Conservation (phyloP, 2,113 vertebrate species). For the Gymnarchus niloticus region DNA sequence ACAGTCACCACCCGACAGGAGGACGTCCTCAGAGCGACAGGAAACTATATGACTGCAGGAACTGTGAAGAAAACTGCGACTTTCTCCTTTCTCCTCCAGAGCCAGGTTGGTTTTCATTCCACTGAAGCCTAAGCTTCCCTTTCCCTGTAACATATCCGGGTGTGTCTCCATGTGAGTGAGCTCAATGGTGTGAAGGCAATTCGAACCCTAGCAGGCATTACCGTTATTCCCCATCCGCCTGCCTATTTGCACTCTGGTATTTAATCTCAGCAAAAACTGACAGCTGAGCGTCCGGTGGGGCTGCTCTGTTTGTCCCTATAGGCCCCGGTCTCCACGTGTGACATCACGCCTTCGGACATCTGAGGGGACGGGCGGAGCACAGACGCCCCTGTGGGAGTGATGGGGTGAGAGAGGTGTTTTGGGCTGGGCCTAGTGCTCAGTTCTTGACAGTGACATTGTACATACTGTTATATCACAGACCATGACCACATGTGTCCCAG, state of each 20-base stretch:
- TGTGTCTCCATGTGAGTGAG: neutral
- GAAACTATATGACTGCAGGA: neutral
- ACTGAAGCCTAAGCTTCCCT: neutral
- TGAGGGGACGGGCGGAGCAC: slow-evolving; percentile 4
- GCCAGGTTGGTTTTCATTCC: neutral
- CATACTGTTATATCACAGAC: slow-evolving; percentile 40
- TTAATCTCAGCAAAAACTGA: neutral
- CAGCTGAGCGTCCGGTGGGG: slow-evolving; percentile 16
- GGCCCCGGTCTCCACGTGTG: slow-evolving; percentile 10
- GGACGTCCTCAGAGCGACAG: neutral
- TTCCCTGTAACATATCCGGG: slow-evolving; percentile 1
- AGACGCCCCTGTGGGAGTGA: neutral
- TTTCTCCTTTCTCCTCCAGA: neutral
- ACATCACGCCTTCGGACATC: slow-evolving; percentile 26
- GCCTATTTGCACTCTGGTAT: neutral
- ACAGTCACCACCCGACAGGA: neutral
- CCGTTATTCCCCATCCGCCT: neutral
- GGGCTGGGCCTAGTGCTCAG: slow-evolving; percentile 28
- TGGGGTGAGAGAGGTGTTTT: slow-evolving; percentile 30
- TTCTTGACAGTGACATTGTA: slow-evolving; percentile 52
- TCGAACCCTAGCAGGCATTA: neutral
- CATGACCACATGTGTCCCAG: slow-evolving; percentile 37
- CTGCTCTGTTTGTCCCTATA: neutral
- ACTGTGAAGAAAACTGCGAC: neutral
- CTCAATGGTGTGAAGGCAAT: too few relatives aligned